Evolutionary conservation across 1,140 invertebrate genomes (phyloP), one percentile per base, ranked within the genome.

Genomic region (Stenopsyche tienmushanensis): DNA sequence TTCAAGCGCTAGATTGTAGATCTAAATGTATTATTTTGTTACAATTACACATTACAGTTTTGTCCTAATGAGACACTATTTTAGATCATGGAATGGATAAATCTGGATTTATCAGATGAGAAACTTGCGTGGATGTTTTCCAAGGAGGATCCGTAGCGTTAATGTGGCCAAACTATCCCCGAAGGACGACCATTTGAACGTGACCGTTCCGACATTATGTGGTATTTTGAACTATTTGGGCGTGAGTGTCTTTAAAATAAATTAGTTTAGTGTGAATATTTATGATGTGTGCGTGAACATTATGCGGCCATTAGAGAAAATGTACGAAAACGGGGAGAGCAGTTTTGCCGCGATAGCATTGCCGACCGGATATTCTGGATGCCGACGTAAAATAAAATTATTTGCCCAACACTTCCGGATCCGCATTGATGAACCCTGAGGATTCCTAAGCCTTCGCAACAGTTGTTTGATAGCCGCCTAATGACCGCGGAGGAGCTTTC

Each of bases 181-280:
- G 54, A 21, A 23, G 50, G 25, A 39, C 10, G 3, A 57, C 29
- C 29, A 34, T 34, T 34, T 34, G 26, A 53, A 20, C 39, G 54
- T 18, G 54, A 24, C 23, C 9, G 54, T 13, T 39, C 8, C 52
- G 18, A 3, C 39, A 23, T 13, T 8, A 21, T 57, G 39, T 29
- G 39, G 54, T 57, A 21, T 57, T 57, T 26, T 57, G 39, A 57
- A 57, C 54, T 57, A 57, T 57, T 57, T 29, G 54, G 54, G 54
- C 54, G 54, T 54, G 52, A 25, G 25, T 29, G 20, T 57, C 54
- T 57, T 57, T 57, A 42, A 57, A 57, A 57, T 25, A 29, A 57
- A 57, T 57, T 57, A 57, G 54, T 57, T 41, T 20, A 39, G 17
- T 34, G 34, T 41, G 54, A 57, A 57, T 57, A 57, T 57, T 57